Evolutionary conservation across 1,140 invertebrate species (phyloP), one percentile per base, ranked within the genome.

Genomic region (Neelides sp.): DNA sequence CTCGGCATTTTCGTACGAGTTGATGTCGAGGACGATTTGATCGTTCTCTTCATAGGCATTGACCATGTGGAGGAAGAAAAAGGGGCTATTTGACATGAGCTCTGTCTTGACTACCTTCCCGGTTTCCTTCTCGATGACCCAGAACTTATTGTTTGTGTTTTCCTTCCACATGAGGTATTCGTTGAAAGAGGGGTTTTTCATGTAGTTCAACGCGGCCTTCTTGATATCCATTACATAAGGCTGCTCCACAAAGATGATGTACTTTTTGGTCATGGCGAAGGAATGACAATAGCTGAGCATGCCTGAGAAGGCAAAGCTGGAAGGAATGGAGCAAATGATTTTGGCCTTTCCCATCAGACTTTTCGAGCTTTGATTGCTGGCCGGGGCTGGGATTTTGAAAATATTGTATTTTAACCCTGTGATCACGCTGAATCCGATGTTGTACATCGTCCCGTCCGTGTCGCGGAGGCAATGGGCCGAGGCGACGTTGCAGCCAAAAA

Each of bases 21-120:
- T 45, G 12, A 57, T 35, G 20, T 57, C 46, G 28, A 57, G 19
- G 12, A 57, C 54, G 19, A 65, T 63, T 28, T 71, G 65, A 42
- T 64, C 69, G 42, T 72, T 64, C 15, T 71, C 67, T 64, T 77
- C 75, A 56, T 70, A 77, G 4, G 71, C 63, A 59, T 77, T 77
- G 34, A 72, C 66, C 43, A 69, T 66, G 61, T 76, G 74, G 58
- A 75, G 71, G 26, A 66, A 64, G 61, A 76, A 75, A 52, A 74
- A 71, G 2, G 70, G 58, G 12, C 67, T 54, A 4, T 68, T 58
- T 2, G 66, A 54, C 19, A 67, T 54, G 52, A 68, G 72, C 12
- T 64, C 64, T 4, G 59, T 61, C 20, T 63, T 64, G 7, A 66
- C 10, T 3, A 70, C 51, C 55, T 69, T 59, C 10, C 73, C 73